phyloP scores from a whole-genome alignment of 2,888 invertebrate genomes.

The Rhamnusium bicolor region DNA sequence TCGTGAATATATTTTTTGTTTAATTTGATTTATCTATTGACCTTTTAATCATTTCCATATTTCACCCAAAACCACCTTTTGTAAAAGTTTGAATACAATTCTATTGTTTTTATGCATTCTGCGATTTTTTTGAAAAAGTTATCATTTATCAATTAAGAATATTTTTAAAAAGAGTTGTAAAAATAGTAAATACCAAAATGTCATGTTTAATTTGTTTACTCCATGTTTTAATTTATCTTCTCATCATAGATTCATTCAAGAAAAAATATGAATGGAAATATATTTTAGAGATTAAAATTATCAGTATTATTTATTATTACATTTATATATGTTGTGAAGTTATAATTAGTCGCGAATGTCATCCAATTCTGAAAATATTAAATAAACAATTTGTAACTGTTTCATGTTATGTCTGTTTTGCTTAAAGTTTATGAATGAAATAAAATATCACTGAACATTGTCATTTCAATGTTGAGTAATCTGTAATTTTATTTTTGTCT shows the following conservation, averaged over 20 bases:
- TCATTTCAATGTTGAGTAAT: neutral
- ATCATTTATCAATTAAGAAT: too few relatives aligned
- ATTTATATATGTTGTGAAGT: constrained; percentile 12
- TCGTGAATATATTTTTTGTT: too few relatives aligned
- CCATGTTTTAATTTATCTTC: neutral
- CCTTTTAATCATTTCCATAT: too few relatives aligned
- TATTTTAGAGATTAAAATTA: neutral
- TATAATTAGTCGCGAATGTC: constrained; percentile 20
- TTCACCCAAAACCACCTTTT: too few relatives aligned
- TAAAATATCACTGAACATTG: neutral
- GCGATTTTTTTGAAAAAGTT: too few relatives aligned
- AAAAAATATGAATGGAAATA: constrained; percentile 28
- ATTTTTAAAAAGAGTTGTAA: too few relatives aligned
- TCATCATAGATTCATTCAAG: neutral
- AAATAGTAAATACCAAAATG: neutral
- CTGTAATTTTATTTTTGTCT: too few relatives aligned
- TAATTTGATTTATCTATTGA: too few relatives aligned
- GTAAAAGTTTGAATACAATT: too few relatives aligned
- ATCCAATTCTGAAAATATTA: constrained; percentile 6
- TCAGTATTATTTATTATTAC: constrained; percentile 12
- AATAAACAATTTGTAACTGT: constrained; percentile 24
- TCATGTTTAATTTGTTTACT: neutral
- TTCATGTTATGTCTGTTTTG: neutral
- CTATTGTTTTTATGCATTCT: too few relatives aligned
- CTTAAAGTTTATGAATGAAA: constrained; percentile 10